Percentiles rank a stretch among this genome's conserved stretches.
Evolutionary conservation across 2,113 vertebrate genomes (phyloP).

Genomic region (Silurus meridionalis): DNA sequence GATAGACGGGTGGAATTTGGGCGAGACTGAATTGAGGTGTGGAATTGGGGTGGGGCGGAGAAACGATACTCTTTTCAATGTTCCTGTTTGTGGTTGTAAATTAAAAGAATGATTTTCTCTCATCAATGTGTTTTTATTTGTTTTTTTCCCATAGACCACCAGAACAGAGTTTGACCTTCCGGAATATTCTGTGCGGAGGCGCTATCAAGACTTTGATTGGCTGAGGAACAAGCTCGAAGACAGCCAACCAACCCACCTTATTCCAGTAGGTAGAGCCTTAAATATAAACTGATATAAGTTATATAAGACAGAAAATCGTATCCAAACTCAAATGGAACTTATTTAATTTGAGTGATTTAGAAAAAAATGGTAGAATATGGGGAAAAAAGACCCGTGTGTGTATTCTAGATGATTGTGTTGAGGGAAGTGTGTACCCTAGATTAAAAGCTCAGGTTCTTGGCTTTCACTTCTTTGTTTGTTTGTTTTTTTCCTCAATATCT

Average conservation of each 20-base stretch:
- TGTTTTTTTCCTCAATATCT: not conserved
- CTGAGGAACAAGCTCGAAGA: slow-evolving; percentile 92
- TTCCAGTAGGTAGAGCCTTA: slow-evolving; percentile 87
- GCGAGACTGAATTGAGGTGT: too few species aligned
- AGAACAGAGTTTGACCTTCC: slow-evolving; percentile 94
- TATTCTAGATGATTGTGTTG: too few species aligned
- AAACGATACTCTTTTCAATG: not conserved
- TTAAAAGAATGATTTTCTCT: not conserved
- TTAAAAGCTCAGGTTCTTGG: not conserved
- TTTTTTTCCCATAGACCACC: slow-evolving; percentile 77
- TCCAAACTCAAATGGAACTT: not conserved
- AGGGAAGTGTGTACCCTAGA: too few species aligned
- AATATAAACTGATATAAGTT: not conserved
- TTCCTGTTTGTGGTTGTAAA: not conserved
- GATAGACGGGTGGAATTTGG: too few species aligned
- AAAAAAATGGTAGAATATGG: not conserved
- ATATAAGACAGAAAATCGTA: not conserved
- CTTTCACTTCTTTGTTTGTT: not conserved
- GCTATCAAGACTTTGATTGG: slow-evolving; percentile 99
- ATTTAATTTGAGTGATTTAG: not conserved
- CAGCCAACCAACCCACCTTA: slow-evolving; percentile 94
- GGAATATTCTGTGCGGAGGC: slow-evolving; percentile 88
- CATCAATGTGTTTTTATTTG: not conserved
- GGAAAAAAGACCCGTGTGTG: too few species aligned
- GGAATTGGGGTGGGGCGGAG: not conserved